Base-by-base conservation (phyloP, 1,140 invertebrate species). In the Drosophila ananassae region DNA sequence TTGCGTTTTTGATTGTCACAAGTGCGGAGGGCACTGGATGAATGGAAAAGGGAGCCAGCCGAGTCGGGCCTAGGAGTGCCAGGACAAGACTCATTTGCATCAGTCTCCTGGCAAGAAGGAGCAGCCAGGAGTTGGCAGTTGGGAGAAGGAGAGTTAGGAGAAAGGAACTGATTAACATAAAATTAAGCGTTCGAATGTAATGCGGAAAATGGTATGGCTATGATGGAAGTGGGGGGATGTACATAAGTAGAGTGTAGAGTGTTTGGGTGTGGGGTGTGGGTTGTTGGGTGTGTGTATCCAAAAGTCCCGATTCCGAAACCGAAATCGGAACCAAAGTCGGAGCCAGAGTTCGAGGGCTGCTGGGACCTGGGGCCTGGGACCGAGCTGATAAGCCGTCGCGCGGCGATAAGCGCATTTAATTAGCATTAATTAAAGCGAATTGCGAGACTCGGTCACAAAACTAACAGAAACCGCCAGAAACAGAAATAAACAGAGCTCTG, bases 341-440 rank as follows among this genome's bases (percentile, higher is more conserved):
- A 60, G 24, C 17, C 17, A 44, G 13, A 48, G 4, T 22, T 21
- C 48, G 39, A 39, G 50, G 21, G 62, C 77, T 17, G 17, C 17
- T 17, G 17, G 17, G 17, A 17, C 17, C 17, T 17, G 17, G 17
- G 17, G 1, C 17, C 17, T 79, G 75, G 39, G 39, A 34, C 28
- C 50, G n/a, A 55, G 22, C 75, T 79, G 76, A 79, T 79, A 79
- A 75, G 62, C 64, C 55, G 39, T 46, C 13, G 63, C 63, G 57
- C 48, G 63, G 71, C 63, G 77, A 79, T 79, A 79, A 80, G 66
- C 77, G 79, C 73, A 81, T 81, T 81, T 81, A 81, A 81, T 81
- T 81, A 81, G 73, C 79, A 81, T 81, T 81, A 81, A 81, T 81
- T 81, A 81, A 77, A 52, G 48, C 77, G 58, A 77, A 77, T 77